Conservation (phyloP, 2,797 vertebrate genomes). For the Ctenochaetus hawaiiensis region DNA sequence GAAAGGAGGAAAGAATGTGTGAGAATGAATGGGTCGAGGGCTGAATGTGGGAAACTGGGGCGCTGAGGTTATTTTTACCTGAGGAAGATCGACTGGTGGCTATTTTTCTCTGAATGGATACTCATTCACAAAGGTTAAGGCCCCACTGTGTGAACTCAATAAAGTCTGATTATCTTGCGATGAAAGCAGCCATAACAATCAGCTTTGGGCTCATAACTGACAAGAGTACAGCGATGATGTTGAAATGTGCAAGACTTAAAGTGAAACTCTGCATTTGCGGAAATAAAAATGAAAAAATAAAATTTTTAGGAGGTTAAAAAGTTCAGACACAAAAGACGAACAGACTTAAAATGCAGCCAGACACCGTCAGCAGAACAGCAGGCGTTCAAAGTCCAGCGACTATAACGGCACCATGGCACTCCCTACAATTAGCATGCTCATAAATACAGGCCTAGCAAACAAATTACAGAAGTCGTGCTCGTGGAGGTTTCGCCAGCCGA, state of each 20-base stretch:
- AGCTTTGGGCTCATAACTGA: conserved; percentile 5
- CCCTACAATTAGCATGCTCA: conserved; percentile 86
- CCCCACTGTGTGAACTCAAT: conserved; percentile 39
- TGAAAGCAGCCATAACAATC: conserved; percentile 37
- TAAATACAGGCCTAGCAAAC: conserved; percentile 85
- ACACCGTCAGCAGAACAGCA: conserved; percentile 68
- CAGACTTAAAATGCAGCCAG: conserved; percentile 59
- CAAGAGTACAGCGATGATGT: background rate
- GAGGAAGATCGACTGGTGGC: conserved; percentile 53
- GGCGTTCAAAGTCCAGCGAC: conserved; percentile 81
- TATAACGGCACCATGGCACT: conserved; percentile 76
- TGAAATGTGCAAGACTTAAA: background rate
- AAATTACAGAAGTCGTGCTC: conserved; percentile 84
- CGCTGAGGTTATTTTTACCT: conserved; percentile 78
- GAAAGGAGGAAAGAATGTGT: conserved; percentile 82
- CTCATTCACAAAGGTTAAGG: conserved; percentile 63
- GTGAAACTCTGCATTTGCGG: background rate
- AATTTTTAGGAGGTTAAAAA: conserved; percentile 13
- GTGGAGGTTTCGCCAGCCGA: conserved; percentile 73
- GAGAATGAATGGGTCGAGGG: conserved; percentile 71
- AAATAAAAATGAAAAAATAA: conserved; percentile 18
- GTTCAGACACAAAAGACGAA: conserved; percentile 49
- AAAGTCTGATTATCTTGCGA: conserved; percentile 32
- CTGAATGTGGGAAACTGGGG: conserved; percentile 75
- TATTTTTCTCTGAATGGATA: conserved; percentile 38